phyloP scores from a whole-genome alignment of 2,888 invertebrate species.

The Yponomeuta evonymella region DNA sequence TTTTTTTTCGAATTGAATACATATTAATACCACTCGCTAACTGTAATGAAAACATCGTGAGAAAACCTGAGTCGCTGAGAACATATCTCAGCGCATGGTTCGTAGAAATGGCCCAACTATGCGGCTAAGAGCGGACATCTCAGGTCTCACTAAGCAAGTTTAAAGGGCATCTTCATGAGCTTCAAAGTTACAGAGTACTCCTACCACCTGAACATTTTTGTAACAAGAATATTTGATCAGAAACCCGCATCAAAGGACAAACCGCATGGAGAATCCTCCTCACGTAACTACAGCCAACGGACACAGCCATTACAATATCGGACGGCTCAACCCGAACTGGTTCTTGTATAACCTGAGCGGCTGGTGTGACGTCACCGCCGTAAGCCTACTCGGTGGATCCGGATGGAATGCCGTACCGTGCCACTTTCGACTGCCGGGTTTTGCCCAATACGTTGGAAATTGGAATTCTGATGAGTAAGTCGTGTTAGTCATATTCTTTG shows the following conservation, averaged over 20 bases:
- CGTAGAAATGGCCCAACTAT: no score
- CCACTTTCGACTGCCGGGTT: constrained; percentile 6
- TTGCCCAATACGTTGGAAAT: neutral
- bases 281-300: neutral
- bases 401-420: constrained; percentile 3
- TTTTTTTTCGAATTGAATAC: no score
- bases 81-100: no score
- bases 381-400: constrained; percentile 12
- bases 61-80: no score
- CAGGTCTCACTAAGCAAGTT: no score
- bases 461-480: neutral
- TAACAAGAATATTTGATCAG: neutral
- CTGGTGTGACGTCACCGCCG: constrained; percentile 15
- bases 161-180: no score
- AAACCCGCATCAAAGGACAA: neutral
- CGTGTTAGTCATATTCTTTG: neutral
- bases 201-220: no score
- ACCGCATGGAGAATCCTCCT: neutral
- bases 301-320: constrained; percentile 11
- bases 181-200: no score
- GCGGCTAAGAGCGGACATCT: no score
- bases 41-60: no score
- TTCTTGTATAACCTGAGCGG: constrained; percentile 15
- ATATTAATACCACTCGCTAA: no score
- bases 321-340: constrained; percentile 9